Evolutionary conservation across 2,888 invertebrate genomes (phyloP).

Genomic region (Anorthoa munda): DNA sequence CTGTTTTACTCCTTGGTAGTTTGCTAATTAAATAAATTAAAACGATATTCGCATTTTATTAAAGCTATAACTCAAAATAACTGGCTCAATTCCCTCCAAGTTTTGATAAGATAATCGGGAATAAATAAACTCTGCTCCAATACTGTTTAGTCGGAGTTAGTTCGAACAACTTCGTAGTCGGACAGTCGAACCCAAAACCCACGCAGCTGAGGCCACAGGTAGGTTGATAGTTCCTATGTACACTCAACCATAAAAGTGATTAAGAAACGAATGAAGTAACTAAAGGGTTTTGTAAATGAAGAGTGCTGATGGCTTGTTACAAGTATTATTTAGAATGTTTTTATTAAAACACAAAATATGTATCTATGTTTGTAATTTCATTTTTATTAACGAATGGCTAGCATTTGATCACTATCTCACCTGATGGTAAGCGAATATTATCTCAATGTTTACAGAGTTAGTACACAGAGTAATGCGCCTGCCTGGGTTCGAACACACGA

Average conservation of each 20-base stretch:
- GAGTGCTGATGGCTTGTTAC: too few species aligned
- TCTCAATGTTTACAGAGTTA: too few species aligned
- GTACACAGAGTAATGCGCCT: too few species aligned
- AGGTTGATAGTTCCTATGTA: constrained; percentile 29
- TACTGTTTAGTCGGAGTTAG: constrained; percentile 26
- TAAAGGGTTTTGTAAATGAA: not conserved
- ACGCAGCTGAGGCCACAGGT: constrained; percentile 44
- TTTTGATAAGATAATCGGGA: constrained; percentile 38
- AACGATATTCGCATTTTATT: not conserved
- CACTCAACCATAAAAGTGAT: constrained; percentile 10
- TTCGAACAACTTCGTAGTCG: constrained; percentile 26
- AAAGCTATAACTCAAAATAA: not conserved
- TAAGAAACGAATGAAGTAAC: not conserved
- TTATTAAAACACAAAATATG: too few species aligned
- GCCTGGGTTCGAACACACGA: too few species aligned
- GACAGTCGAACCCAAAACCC: constrained; percentile 28
- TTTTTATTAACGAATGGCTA: too few species aligned
- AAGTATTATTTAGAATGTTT: too few species aligned
- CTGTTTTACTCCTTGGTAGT: too few species aligned
- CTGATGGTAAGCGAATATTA: too few species aligned
- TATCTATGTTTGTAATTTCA: too few species aligned
- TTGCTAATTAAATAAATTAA: not conserved
- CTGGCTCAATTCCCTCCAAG: constrained; percentile 7
- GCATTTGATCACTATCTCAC: too few species aligned
- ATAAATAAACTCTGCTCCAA: constrained; percentile 30